Base-by-base conservation (phyloP, 2,113 vertebrate genomes). In the Melanocharis versteri region DNA sequence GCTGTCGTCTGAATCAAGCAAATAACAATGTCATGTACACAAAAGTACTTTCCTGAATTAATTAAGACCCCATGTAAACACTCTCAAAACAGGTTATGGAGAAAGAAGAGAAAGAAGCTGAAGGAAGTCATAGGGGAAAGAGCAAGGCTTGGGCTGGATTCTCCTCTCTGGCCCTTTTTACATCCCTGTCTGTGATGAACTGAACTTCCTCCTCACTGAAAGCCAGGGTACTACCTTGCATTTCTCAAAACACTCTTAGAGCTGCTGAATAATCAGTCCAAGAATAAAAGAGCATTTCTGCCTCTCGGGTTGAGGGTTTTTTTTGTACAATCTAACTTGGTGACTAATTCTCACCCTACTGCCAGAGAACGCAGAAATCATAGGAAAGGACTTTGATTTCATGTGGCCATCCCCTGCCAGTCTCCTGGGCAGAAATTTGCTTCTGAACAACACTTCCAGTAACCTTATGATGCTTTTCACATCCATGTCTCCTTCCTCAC, bases 251-350 rank as follows among this genome's bases (percentile, higher is more conserved):
- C 24, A 2, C 30, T 42, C 44, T 90, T 72, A 94, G 88, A 93
- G 92, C 90, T 95, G 96, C 90, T 92, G 76, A 96, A 96, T 84
- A 93, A 95, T 28, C 65, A 71, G 23, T 58, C n/a, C 3, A 11
- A 90, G 71, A 70, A n/a, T 9, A 68, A 62, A 92, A 76, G 22
- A 86, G 58, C 37, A 70, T 48, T 84, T 79, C 72, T 94, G 80
- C 65, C 65, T 78, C 60, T 84, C 0, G 0, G 26, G 33, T 26
- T 73, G 68, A 37, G 39, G 26, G 2, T 24, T 56, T 65, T 64
- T 47, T 72, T 53, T 27, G 47, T 75, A 26, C 39, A 57, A 23
- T 21, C 20, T 77, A 75, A 64, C n/a, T 37, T 31, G 69, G 40
- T 84, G 53, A 71, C 48, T 48, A 81, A 70, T 53, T 71, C 75